Evolutionary conservation across 2,888 invertebrate genomes (phyloP), one percentile per base, ranked within the genome.

Genomic region (Macaria liturata): DNA sequence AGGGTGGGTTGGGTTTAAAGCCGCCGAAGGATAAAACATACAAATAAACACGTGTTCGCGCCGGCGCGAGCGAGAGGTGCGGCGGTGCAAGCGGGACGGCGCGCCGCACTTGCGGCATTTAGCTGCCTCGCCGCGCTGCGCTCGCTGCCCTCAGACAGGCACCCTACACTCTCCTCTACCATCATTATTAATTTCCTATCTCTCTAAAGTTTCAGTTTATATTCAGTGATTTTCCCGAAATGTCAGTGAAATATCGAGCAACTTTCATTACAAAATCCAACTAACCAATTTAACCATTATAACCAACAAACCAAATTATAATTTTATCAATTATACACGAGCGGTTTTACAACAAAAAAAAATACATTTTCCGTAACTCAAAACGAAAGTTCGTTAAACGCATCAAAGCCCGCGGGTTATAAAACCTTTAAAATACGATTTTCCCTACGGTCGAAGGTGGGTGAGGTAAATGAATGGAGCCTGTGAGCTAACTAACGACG

Each of bases 1-100:
- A 88, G 87, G 89, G 93, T 93, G 94, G 94, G 94, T 93, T 91
- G 94, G 94, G 94, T 94, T 91, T 93, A 92, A 93, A 92, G 93
- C 92, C 92, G 92, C 93, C 93, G 93, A 93, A 93, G 93, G 94
- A 94, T 88, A 92, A 90, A 93, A 92, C 90, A 92, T 91, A 91
- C 92, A 91, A 91, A 91, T 91, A 92, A 92, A 93, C 93, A 92
- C 91, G 92, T 93, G 93, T 93, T 93, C 92, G 91, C 91, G 91
- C 90, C 93, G 93, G 93, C 92, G 93, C 92, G 92, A 92, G 89
- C 83, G 92, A 92, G 92, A 93, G 84, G 79, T 76, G 73, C 80
- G 77, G 71, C 75, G 76, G 90, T 81, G 84, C 76, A 84, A 91
- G 88, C 86, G 80, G 85, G 89, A 88, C 66, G 76, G 82, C 81